These are phyloP conservation scores for Tragelaphus strepsiceros DNA, from an alignment of 2,113 vertebrate genomes.

Conservation along the genomic window DNA sequence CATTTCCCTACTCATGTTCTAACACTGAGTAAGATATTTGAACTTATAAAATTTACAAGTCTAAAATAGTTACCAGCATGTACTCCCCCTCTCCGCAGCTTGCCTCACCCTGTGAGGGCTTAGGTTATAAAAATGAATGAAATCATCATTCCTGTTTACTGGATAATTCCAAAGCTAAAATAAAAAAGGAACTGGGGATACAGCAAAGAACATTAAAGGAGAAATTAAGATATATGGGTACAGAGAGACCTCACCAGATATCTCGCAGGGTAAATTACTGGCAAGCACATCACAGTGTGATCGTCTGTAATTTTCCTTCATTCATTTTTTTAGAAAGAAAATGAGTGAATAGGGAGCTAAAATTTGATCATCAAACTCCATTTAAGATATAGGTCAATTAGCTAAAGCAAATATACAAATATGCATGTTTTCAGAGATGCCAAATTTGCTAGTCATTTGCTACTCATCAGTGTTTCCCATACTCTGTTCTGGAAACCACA, in stretches of 20 bases:
- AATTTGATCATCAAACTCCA: background rate
- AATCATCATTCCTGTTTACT: conserved; percentile 72
- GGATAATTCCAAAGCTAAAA: conserved; percentile 60
- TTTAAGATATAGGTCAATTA: conserved; percentile 1
- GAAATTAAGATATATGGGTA: background rate
- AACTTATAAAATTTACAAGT: conserved; percentile 71
- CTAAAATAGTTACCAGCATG: conserved; percentile 61
- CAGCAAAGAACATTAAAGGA: conserved; percentile 28
- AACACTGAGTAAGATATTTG: conserved; percentile 54
- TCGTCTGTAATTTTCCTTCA: background rate
- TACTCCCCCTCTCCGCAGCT: conserved; percentile 16
- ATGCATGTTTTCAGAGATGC: background rate
- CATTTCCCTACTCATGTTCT: conserved; percentile 33
- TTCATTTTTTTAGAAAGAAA: background rate
- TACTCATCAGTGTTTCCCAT: background rate
- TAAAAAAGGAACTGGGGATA: background rate
- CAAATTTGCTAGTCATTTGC: background rate
- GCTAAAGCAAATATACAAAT: background rate
- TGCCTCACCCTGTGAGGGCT: conserved; percentile 56
- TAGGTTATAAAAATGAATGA: conserved; percentile 74
- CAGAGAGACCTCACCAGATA: background rate
- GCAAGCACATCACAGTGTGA: background rate
- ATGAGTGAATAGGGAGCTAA: background rate
- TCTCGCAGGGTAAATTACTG: background rate
- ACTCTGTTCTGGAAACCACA: background rate